phyloP scores from a whole-genome alignment of 2,113 vertebrate species.

The Phasianus colchicus region DNA sequence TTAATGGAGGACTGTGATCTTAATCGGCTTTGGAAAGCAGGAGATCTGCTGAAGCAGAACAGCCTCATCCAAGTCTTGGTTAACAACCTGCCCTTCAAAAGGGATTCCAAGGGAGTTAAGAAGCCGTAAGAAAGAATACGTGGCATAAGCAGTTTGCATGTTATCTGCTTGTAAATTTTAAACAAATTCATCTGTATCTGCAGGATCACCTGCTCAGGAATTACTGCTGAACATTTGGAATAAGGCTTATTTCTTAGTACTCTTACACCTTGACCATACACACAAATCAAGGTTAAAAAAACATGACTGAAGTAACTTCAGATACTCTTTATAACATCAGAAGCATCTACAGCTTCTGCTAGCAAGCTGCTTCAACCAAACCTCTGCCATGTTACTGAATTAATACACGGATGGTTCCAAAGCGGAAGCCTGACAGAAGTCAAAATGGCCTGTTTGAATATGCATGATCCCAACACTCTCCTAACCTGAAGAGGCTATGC shows the following conservation, averaged over 20 bases:
- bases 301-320: neutral
- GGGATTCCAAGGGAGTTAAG: neutral
- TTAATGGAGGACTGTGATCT: neutral
- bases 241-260: neutral
- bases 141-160: neutral
- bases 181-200: neutral
- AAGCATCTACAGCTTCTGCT: neutral
- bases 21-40: conserved; percentile 1
- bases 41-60: neutral
- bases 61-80: neutral
- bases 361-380: neutral
- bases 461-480: neutral
- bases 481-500: neutral
- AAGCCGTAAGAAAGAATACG: neutral
- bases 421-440: neutral
- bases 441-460: neutral
- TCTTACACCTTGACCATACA: neutral
- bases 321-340: neutral
- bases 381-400: neutral
- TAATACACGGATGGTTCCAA: neutral
- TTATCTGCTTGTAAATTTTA: neutral
- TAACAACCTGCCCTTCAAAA: conserved; percentile 22
- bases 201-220: neutral
- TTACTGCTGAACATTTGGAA: neutral
- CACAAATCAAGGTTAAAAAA: neutral